A percentile compares a stretch with the other conserved stretches of the same genome.
phyloP scores from a whole-genome alignment of 2,888 invertebrate genomes.

The Carcina quercana region DNA sequence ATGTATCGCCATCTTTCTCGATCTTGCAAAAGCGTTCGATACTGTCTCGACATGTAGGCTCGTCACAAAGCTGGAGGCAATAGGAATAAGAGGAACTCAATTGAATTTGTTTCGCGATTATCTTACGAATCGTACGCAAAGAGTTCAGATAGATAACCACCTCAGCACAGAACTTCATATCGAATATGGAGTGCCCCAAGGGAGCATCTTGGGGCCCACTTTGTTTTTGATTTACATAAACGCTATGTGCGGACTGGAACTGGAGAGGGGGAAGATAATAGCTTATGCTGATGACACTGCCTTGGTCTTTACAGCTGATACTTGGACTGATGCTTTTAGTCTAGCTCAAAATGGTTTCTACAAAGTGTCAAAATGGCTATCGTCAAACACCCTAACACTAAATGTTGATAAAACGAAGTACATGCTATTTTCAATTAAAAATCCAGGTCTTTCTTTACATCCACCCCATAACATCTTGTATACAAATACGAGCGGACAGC shows the following conservation, averaged over 20 bases:
- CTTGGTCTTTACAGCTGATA: not conserved
- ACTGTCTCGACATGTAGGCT: conserved; percentile 7
- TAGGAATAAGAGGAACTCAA: not conserved
- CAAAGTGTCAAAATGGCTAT: not conserved
- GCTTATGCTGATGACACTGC: conserved; percentile 3
- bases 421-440: not conserved
- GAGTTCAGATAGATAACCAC: not conserved
- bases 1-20: not conserved
- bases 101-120: not conserved
- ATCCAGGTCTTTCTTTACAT: too few relatives aligned
- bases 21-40: conserved; percentile 4
- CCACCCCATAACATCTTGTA: too few relatives aligned
- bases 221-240: conserved; percentile 1
- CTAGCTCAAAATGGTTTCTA: not conserved
- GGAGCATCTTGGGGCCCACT: conserved; percentile 1
- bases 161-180: not conserved
- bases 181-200: conserved; percentile 1
- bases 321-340: not conserved
- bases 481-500: too few relatives aligned
- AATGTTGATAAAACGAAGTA: conserved; percentile 2
- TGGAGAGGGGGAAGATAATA: not conserved
- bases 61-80: not conserved
- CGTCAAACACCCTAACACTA: not conserved
- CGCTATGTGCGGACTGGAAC: not conserved
- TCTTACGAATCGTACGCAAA: not conserved